Percentiles rank a stretch among this genome's conserved stretches.
Conservation (phyloP, 2,113 vertebrate species). For the Semicossyphus pulcher region DNA sequence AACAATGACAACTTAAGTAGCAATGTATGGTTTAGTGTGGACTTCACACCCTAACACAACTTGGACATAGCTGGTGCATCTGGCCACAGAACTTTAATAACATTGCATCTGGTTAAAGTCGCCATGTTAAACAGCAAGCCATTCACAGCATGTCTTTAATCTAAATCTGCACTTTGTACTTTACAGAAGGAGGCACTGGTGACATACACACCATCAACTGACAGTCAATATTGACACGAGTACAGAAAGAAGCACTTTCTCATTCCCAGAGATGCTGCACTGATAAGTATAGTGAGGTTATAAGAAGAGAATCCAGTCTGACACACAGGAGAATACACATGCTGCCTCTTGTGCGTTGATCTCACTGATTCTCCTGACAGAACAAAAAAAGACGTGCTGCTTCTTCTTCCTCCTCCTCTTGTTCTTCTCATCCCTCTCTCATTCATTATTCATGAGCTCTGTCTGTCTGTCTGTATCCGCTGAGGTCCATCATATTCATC, state of each 20-base stretch:
- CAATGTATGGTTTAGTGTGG: too few relatives aligned
- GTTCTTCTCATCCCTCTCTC: not conserved
- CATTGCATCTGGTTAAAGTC: too few relatives aligned
- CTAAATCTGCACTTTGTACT: too few relatives aligned
- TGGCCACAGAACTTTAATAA: too few relatives aligned
- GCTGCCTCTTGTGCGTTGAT: constrained; percentile 6
- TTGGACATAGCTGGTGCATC: too few relatives aligned
- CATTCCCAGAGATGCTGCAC: not conserved
- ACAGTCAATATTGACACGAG: too few relatives aligned
- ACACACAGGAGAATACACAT: constrained; percentile 18
- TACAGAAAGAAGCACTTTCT: not conserved
- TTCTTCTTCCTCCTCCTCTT: not conserved
- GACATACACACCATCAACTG: too few relatives aligned
- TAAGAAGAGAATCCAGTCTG: constrained; percentile 7
- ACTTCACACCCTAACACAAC: too few relatives aligned
- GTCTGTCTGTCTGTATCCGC: constrained; percentile 14
- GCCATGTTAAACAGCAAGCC: too few relatives aligned
- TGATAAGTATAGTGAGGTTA: constrained; percentile 7
- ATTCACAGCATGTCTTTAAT: too few relatives aligned
- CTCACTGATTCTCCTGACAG: constrained; percentile 15
- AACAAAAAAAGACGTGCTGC: not conserved
- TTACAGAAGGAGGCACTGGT: too few relatives aligned
- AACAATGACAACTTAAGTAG: too few relatives aligned
- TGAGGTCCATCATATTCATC: constrained; percentile 49
- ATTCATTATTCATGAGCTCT: constrained; percentile 64